Evolutionary conservation across 2,888 invertebrate species (phyloP), one percentile per base, ranked within the genome.

Genomic region (Perdita meconis): DNA sequence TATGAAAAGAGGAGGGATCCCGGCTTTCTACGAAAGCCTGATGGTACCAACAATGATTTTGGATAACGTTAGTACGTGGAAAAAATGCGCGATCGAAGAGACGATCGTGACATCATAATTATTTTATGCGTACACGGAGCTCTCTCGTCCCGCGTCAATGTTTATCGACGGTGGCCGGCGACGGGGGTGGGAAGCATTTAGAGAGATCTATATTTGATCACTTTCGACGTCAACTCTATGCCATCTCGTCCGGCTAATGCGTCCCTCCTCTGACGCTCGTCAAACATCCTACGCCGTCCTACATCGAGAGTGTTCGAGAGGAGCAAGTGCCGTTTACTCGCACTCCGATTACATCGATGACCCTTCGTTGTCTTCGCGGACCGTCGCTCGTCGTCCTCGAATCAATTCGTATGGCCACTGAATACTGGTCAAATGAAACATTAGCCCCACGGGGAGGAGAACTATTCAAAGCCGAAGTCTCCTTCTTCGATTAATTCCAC

Each of bases 171-270:
- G 60, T 47, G 68, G 78, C 66, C 30, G 65, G 66, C 6, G 13
- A 40, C 47, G 50, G 55, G 34, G 63, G 67, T 67, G 77, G 70
- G 78, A 76, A 59, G 83, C 83, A 83, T 83, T 83, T 84, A 82
- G 78, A 84, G 83, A 86, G 88, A 89, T 89, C 89, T 89, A 89
- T 88, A 89, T 90, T 89, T 88, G 88, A 86, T 89, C 88, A 85
- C 88, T 89, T 89, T 86, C 82, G 84, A 87, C 87, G 88, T 88
- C 88, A 83, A 86, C 85, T 86, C 80, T 79, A 83, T 86, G 87
- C 82, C 87, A 86, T 88, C 88, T 72, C 82, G 83, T 66, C 78
- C 83, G 74, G 80, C 85, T 89, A 89, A 89, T 89, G 89, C 88
- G 87, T 82, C 80, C 80, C 87, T 85, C 86, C 86, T 82, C 78